Percentiles rank a stretch among this genome's conserved stretches.
These are phyloP conservation scores for Dinocampus coccinellae DNA, from an alignment of 2,888 invertebrate species.

Conservation along the genomic window DNA sequence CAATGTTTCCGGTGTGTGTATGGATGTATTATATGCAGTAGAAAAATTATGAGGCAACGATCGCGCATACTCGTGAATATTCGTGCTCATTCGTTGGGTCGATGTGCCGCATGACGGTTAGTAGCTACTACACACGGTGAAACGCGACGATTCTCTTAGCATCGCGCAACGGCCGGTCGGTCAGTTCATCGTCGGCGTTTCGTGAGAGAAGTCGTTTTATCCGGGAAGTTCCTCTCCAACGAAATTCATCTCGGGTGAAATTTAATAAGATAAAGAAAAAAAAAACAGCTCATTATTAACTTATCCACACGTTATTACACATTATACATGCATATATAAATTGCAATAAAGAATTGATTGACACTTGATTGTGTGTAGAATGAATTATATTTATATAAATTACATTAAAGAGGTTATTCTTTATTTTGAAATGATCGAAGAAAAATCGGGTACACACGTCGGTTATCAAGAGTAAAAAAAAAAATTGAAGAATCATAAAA, in stretches of 20 bases:
- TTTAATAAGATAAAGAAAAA: too few relatives aligned
- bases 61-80: conserved; percentile 36
- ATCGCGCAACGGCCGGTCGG: conserved; percentile 57
- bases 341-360: too few relatives aligned
- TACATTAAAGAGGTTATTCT: too few relatives aligned
- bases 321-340: too few relatives aligned
- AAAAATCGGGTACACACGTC: too few relatives aligned
- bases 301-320: neutral
- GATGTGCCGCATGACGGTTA: conserved; percentile 42
- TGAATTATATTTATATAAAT: too few relatives aligned
- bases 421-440: too few relatives aligned
- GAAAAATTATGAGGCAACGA: neutral
- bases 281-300: neutral
- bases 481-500: too few relatives aligned
- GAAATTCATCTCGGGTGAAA: neutral
- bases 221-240: conserved; percentile 28
- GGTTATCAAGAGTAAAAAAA: too few relatives aligned
- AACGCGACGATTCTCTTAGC: conserved; percentile 28
- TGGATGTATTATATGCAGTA: neutral
- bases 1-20: conserved; percentile 9
- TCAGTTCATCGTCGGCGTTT: conserved; percentile 68
- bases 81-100: conserved; percentile 41
- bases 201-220: conserved; percentile 57
- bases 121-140: conserved; percentile 34
- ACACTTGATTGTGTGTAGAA: too few relatives aligned